Base-by-base conservation (phyloP, 2,888 invertebrate genomes). In the Erebia palarica region DNA sequence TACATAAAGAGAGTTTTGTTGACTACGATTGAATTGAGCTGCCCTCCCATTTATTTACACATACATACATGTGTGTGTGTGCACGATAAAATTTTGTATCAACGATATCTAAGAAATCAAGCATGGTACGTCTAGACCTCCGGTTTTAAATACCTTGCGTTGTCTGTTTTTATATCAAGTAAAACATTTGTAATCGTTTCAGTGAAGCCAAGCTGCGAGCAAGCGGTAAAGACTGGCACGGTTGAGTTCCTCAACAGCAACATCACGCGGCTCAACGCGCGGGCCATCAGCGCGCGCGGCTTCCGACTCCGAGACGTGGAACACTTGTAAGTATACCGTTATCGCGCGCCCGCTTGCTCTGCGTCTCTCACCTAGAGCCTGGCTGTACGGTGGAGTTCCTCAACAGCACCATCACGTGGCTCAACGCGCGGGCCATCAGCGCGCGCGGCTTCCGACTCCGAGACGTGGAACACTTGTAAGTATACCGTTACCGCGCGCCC, bases 381-480 rank as follows among this genome's bases (percentile, higher is more conserved):
- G 27, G 27, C n/a, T n/a, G n/a, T n/a, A 88, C 89, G 0, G 90
- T 87, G 68, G 84, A 88, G 69, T 82, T 92, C 1, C 84, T 86
- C 55, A 84, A 88, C 77, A 86, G 86, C 2, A 91, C 92, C 80
- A 89, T 93, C 73, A 92, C 92, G 0, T 74, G 84, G 69, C 86
- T 93, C 2, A 89, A 84, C 0, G 89, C 89, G 14, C 81, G 83
- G 61, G 83, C 83, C 44, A 84, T 93, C 59, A 87, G 87, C 71
- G 80, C 84, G 1, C 87, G 88, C 0, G 92, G 92, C 1, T 90
- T 87, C 81, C 78, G 84, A n/a, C 79, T 90, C 16, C 86, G 88
- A 53, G 79, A 80, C 9, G 84, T 93, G 9, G 87, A 90, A 74
- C 92, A 93, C 76, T 79, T 93, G 92, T 92, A 71, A 86, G 90